Conservation (phyloP, 2,888 invertebrate genomes). For the Drosophila parthenogenetica region DNA sequence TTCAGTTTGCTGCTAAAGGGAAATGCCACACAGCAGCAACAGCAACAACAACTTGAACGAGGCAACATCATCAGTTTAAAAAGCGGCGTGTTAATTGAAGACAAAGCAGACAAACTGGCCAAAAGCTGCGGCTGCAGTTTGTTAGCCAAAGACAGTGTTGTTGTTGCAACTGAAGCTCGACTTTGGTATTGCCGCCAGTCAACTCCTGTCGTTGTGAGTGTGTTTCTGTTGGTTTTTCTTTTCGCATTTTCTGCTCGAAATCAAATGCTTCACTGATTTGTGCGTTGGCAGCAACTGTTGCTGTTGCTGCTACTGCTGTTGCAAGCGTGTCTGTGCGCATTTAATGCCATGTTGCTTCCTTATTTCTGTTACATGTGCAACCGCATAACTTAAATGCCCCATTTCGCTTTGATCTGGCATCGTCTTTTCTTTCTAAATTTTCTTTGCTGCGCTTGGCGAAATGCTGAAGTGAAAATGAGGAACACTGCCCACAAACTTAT, state of each 20-base stretch:
- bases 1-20: conserved; percentile 67
- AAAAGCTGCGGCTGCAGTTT: conserved; percentile 61
- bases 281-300: conserved; percentile 57
- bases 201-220: conserved; percentile 17
- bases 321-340: conserved; percentile 37
- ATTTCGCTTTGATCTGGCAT: conserved; percentile 49
- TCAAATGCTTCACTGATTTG: conserved; percentile 73
- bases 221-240: conserved; percentile 17
- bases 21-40: conserved; percentile 72
- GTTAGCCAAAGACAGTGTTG: conserved; percentile 49
- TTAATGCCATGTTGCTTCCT: conserved; percentile 69
- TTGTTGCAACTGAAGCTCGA: conserved; percentile 37
- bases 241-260: conserved; percentile 58
- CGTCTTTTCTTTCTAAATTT: conserved; percentile 18
- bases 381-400: conserved; percentile 62
- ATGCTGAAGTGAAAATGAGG: too few relatives aligned
- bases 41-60: conserved; percentile 30
- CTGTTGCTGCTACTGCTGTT: conserved; percentile 32
- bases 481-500: too few relatives aligned
- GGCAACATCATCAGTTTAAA: conserved; percentile 65
- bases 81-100: conserved; percentile 81
- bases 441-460: neutral
- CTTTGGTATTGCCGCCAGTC: conserved; percentile 46
- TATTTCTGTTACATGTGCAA: conserved; percentile 73
- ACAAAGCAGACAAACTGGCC: conserved; percentile 73